Conservation (phyloP, 23 tunicate genomes). For the Trididemnum clinides region DNA sequence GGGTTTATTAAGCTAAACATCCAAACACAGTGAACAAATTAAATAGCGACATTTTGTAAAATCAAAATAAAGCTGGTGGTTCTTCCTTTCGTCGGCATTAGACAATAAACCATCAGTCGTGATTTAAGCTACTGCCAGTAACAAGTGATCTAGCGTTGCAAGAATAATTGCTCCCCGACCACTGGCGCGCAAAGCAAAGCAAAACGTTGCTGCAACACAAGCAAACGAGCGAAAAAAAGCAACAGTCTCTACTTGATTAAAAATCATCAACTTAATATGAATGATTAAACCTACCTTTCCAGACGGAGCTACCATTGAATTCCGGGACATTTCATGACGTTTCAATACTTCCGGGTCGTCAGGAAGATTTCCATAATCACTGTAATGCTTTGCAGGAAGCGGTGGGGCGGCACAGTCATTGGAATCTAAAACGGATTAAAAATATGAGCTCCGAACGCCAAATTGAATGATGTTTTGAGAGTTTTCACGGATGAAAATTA, state of each 20-base stretch:
- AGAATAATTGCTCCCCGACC: too few species aligned
- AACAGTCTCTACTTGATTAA: not conserved
- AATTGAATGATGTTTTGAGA: not conserved
- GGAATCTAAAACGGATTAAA: not conserved
- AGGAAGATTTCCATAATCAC: conserved; percentile 77
- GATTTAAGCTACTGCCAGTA: too few species aligned
- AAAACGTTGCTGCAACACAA: not conserved
- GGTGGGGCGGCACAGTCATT: conserved; percentile 67
- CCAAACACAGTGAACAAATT: too few species aligned
- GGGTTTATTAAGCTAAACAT: too few species aligned
- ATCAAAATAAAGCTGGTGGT: too few species aligned
- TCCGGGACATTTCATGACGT: conserved; percentile 48
- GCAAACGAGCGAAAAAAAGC: not conserved
- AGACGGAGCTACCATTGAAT: conserved; percentile 33
- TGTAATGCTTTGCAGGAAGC: conserved; percentile 64
- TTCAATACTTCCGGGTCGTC: conserved; percentile 58
- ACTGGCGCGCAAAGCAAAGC: too few species aligned
- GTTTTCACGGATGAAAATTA: too few species aligned
- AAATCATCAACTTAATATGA: too few species aligned
- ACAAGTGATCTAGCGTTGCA: too few species aligned
- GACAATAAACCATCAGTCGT: too few species aligned
- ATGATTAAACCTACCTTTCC: conserved; percentile 18
- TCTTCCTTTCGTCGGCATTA: too few species aligned
- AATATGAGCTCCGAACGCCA: not conserved
- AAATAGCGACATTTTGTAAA: too few species aligned